A percentile compares a stretch with the other conserved stretches of the same genome.
These are phyloP conservation scores for Turnix velox DNA, from an alignment of 2,113 vertebrate species.

Conservation along the genomic window DNA sequence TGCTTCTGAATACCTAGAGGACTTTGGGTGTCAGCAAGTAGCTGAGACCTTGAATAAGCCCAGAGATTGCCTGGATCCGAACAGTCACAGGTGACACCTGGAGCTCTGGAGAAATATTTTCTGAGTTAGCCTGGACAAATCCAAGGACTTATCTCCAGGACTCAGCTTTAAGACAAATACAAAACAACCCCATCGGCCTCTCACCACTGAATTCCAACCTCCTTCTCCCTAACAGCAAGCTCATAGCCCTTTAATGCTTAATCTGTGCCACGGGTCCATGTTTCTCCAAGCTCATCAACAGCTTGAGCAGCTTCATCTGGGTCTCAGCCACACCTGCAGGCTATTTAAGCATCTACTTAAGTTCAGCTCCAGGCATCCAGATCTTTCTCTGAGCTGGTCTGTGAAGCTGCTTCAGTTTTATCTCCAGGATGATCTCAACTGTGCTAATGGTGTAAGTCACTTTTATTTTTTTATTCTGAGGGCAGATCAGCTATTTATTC, in stretches of 20 bases:
- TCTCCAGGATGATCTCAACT: background rate
- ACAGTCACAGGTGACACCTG: background rate
- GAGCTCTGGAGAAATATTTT: background rate
- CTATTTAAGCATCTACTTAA: background rate
- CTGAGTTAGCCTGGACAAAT: background rate
- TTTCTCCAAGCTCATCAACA: fast-evolving
- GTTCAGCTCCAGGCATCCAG: background rate
- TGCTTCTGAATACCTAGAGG: background rate
- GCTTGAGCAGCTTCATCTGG: background rate
- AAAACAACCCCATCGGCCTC: background rate
- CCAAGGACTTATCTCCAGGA: background rate
- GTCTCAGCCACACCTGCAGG: background rate
- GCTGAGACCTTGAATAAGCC: background rate
- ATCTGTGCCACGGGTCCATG: background rate
- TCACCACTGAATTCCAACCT: background rate
- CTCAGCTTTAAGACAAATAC: background rate
- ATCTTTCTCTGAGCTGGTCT: background rate
- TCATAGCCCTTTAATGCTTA: background rate
- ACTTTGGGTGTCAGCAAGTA: background rate
- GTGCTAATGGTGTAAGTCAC: background rate
- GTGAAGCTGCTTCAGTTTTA: fast-evolving
- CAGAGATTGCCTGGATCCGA: background rate
- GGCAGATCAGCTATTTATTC: background rate
- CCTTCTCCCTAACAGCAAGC: background rate
- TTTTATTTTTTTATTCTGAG: background rate